Base-by-base conservation (phyloP, 2,888 invertebrate genomes). In the Aspidapion aeneum region DNA sequence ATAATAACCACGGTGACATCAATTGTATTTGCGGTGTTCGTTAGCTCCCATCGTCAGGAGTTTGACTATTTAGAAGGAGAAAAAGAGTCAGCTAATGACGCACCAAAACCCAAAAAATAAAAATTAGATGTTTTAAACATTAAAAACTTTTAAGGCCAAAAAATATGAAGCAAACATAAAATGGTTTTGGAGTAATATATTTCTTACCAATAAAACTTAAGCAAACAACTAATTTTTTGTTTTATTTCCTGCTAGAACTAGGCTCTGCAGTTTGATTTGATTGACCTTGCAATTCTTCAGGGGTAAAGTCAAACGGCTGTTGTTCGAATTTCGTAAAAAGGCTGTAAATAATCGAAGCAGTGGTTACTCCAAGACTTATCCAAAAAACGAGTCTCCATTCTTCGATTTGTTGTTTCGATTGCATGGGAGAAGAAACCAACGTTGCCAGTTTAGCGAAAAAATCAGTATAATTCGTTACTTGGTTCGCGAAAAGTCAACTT, bases 1-100 rank as follows among this genome's bases (percentile, higher is more conserved):
- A 86, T 74, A 0, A 84, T 91, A 1, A 83, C 91, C 61, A 77
- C 86, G 0, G 63, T 85, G 0, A 88, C 91, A 2, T 90, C 90
- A 72, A 18, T 87, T 0, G 71, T 90, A 5, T 93, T 88, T 76
- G 70, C 88, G 1, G 57, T 89, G 1, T 90, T 70, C 62, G 68
- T 68, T 1, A 72, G 71, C 57, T 67, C 68, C 2, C 71, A 74
- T 22, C 66, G 71, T 7, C 72, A 73, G 61, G 35, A 18, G 0
- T 66, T 66, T 55, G 66, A 66, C 50, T 64, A 57, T 58, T 22
- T 35, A 49, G 55, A 49, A 58, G 62, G 22, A 55, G 56, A 22
- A 49, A 51, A 62, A 51, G 18, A 52, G n/a, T n/a, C n/a, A n/a
- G n/a, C n/a, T n/a, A n/a, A n/a, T n/a, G n/a, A n/a, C n/a, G n/a